Conservation (phyloP, 2,888 invertebrate species). For the Calliopum simillimum region DNA sequence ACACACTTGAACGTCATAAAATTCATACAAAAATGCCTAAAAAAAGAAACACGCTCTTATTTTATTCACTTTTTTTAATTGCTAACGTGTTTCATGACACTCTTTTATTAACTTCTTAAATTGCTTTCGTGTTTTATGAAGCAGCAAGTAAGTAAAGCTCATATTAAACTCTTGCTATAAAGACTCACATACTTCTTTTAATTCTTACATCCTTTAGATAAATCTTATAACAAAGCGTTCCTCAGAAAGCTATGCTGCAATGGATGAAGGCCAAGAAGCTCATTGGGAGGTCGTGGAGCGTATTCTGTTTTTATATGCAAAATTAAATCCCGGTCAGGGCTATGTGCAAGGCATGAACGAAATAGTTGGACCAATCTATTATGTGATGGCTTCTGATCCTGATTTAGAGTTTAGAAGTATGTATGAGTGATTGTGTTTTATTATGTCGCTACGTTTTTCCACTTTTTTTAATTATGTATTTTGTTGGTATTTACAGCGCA, state of each 20-base stretch:
- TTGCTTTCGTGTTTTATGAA: slow-evolving; percentile 27
- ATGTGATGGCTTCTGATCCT: slow-evolving; percentile 93
- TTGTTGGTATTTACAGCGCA: slow-evolving; percentile 72
- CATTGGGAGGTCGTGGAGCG: slow-evolving; percentile 99
- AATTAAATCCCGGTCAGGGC: slow-evolving; percentile 96
- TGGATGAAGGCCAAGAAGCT: slow-evolving; percentile 92
- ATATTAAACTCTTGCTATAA: neutral
- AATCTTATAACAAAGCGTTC: slow-evolving; percentile 81
- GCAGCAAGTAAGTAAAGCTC: slow-evolving; percentile 55
- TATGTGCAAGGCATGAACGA: slow-evolving; percentile 99
- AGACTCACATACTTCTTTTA: neutral
- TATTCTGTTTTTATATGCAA: slow-evolving; percentile 96
- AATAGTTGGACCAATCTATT: slow-evolving; percentile 98
- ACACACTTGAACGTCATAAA: too few relatives aligned
- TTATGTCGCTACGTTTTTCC: neutral
- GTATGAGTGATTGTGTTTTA: slow-evolving; percentile 7
- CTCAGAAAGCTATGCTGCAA: slow-evolving; percentile 83
- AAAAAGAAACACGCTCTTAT: too few relatives aligned
- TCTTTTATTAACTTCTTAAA: too few relatives aligned
- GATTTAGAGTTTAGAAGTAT: slow-evolving; percentile 82
- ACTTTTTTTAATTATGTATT: neutral
- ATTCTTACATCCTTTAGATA: slow-evolving; percentile 66
- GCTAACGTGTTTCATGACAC: too few relatives aligned
- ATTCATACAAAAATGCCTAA: too few relatives aligned
- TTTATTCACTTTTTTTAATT: too few relatives aligned